A percentile compares a stretch with the other conserved stretches of the same genome.
Conservation (phyloP, 2,113 vertebrate species). For the Tapirus terrestris region DNA sequence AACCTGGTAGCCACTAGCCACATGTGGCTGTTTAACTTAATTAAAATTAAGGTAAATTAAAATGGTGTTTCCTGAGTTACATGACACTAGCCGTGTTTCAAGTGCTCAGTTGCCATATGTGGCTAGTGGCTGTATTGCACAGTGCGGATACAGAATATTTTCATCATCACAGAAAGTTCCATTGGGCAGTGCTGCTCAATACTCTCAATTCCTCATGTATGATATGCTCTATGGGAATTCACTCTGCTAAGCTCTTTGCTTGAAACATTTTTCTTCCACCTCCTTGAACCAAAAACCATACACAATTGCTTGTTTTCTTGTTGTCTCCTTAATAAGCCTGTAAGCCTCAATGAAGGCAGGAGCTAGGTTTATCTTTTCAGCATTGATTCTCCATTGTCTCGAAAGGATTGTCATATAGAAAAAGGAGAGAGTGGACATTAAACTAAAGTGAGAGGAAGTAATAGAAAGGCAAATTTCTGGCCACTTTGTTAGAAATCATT, state of each 20-base stretch:
- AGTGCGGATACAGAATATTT: not conserved
- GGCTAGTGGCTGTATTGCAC: not conserved
- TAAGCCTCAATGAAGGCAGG: not conserved
- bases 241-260: not conserved
- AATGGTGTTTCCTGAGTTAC: not conserved
- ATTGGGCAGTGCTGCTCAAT: not conserved
- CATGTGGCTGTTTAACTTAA: not conserved
- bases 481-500: not conserved
- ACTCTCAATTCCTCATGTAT: not conserved
- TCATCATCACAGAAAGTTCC: not conserved
- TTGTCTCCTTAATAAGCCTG: not conserved
- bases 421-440: not conserved
- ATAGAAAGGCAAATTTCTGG: not conserved
- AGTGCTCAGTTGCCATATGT: not conserved
- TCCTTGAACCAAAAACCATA: not conserved
- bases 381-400: not conserved
- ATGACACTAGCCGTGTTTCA: not conserved
- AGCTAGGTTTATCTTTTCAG: not conserved
- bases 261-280: not conserved
- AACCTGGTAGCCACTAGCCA: not conserved
- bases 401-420: not conserved
- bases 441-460: not conserved
- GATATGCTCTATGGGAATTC: not conserved
- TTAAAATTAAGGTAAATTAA: not conserved
- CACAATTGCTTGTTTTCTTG: not conserved